phyloP scores from a whole-genome alignment of 2,888 invertebrate species.

The Eucera pruinosa region DNA sequence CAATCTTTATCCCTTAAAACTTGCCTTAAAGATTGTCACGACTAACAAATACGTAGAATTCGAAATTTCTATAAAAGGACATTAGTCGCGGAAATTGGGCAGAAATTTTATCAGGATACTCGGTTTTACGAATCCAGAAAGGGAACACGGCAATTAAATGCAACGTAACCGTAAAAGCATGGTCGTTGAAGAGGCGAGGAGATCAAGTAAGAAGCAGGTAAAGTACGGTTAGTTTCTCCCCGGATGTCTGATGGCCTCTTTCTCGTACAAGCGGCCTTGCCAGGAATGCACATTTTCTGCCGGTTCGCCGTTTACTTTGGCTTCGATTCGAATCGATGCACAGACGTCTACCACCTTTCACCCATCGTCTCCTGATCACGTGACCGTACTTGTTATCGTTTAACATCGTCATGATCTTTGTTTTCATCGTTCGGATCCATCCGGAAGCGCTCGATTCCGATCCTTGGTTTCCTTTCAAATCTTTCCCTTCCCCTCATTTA shows the following conservation, averaged over 20 bases:
- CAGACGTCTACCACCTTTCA: slow-evolving; percentile 67
- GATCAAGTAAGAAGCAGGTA: slow-evolving; percentile 68
- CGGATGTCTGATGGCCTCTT: slow-evolving; percentile 82
- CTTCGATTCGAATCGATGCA: slow-evolving; percentile 73
- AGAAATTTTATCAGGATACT: not conserved
- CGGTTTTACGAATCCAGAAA: not conserved
- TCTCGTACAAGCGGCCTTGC: slow-evolving; percentile 80
- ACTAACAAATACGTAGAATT: too few species aligned
- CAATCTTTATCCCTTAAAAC: too few species aligned
- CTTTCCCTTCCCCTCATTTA: not conserved
- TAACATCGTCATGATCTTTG: slow-evolving; percentile 32
- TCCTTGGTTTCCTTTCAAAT: not conserved
- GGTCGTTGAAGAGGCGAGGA: slow-evolving; percentile 37
- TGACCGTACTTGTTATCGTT: slow-evolving; percentile 39
- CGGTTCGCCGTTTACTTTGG: slow-evolving; percentile 69
- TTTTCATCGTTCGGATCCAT: not conserved
- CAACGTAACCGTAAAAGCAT: slow-evolving; percentile 75
- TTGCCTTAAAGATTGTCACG: too few species aligned
- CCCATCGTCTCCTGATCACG: slow-evolving; percentile 48
- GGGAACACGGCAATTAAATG: slow-evolving; percentile 49
- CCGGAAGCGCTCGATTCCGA: not conserved
- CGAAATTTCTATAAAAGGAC: not conserved
- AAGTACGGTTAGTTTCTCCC: slow-evolving; percentile 83
- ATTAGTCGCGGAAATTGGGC: not conserved
- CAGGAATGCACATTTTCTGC: slow-evolving; percentile 81